A percentile compares a stretch with the other conserved stretches of the same genome.
phyloP scores from a whole-genome alignment of 2,797 vertebrate species.

The Gambusia yucatana region DNA sequence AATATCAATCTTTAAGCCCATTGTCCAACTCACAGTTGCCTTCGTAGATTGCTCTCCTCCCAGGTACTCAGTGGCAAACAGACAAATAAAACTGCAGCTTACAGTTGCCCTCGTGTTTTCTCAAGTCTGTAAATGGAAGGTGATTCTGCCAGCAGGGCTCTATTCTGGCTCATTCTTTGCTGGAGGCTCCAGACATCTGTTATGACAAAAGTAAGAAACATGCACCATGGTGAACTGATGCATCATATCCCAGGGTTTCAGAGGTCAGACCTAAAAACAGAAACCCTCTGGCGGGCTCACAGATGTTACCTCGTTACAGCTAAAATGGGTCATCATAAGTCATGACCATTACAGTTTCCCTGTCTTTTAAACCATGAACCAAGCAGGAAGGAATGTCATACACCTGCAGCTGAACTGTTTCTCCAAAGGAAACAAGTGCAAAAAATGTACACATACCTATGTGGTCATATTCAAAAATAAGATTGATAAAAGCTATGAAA shows the following conservation, averaged over 20 bases:
- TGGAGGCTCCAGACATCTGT: slow-evolving; percentile 28
- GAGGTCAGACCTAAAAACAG: slow-evolving; percentile 24
- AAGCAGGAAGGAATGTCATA: slow-evolving; percentile 8
- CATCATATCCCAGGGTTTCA: neutral
- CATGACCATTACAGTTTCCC: slow-evolving; percentile 15
- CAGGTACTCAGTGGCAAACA: neutral
- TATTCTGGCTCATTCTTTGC: slow-evolving; percentile 41
- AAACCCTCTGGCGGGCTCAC: slow-evolving; percentile 7
- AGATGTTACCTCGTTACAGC: slow-evolving; percentile 25
- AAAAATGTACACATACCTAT: neutral
- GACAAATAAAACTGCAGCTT: neutral
- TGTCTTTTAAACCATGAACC: slow-evolving; percentile 26
- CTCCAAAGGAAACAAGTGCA: neutral
- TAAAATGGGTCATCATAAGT: slow-evolving; percentile 4
- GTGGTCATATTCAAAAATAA: neutral
- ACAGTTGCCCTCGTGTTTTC: neutral
- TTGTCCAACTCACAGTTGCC: neutral
- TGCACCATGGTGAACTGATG: slow-evolving; percentile 21
- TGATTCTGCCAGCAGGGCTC: slow-evolving; percentile 25
- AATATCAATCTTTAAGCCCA: neutral
- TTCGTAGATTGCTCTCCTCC: neutral
- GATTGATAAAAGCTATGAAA: neutral
- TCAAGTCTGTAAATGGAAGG: slow-evolving; percentile 11
- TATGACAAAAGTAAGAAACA: slow-evolving; percentile 14
- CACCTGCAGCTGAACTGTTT: slow-evolving; percentile 13